A percentile compares a stretch with the other conserved stretches of the same genome.
phyloP scores from a whole-genome alignment of 2,888 invertebrate genomes.

The Drosophila subsilvestris region DNA sequence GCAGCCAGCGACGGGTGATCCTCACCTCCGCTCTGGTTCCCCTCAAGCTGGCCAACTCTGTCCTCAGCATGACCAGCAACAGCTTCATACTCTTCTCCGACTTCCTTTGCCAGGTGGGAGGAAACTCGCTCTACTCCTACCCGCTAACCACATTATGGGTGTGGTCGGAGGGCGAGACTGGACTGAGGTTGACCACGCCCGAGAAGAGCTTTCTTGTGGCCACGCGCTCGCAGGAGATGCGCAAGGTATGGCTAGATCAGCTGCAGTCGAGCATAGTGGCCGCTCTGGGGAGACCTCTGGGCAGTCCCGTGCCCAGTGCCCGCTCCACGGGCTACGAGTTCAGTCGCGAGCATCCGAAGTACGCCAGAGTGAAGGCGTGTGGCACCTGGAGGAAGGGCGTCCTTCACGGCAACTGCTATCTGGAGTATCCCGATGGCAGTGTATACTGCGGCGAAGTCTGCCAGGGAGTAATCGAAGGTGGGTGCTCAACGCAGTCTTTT shows the following conservation, averaged over 20 bases:
- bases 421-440: conserved; percentile 92
- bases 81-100: conserved; percentile 93
- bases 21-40: conserved; percentile 90
- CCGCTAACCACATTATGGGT: conserved; percentile 92
- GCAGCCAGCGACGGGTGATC: conserved; percentile 89
- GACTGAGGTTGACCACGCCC: conserved; percentile 89
- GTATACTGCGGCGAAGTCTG: conserved; percentile 92
- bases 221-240: conserved; percentile 87
- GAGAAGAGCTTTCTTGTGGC: conserved; percentile 90
- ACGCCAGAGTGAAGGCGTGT: conserved; percentile 91
- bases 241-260: conserved; percentile 91
- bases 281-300: conserved; percentile 86
- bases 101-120: conserved; percentile 89
- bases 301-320: conserved; percentile 87
- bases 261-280: conserved; percentile 90
- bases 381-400: conserved; percentile 93
- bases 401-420: conserved; percentile 92
- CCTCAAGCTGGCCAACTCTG: conserved; percentile 88
- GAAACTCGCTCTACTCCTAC: conserved; percentile 88
- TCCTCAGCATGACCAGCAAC: conserved; percentile 88
- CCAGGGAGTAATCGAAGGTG: conserved; percentile 84
- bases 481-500: conserved; percentile 1
- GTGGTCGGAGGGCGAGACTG: conserved; percentile 89
- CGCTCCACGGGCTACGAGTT: conserved; percentile 90
- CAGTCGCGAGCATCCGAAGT: conserved; percentile 88